A percentile compares a stretch with the other conserved stretches of the same genome.
Conservation (phyloP, 2,797 vertebrate species). For the Oreochromis grahami region DNA sequence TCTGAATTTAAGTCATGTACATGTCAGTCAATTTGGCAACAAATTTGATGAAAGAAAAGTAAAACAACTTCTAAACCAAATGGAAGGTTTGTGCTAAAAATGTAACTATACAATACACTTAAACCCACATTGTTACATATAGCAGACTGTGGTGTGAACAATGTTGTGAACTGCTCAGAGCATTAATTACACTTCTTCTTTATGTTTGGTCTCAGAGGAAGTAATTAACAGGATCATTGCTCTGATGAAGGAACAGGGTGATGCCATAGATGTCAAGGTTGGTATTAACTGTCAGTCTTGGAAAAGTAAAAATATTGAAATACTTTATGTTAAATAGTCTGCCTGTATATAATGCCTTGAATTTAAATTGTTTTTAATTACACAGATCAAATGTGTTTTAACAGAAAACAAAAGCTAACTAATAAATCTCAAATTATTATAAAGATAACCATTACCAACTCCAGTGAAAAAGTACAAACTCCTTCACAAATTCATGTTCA, state of each 20-base stretch:
- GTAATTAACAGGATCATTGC: constrained; percentile 77
- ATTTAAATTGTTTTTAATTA: neutral
- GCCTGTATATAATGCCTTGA: neutral
- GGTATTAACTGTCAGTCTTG: constrained; percentile 5
- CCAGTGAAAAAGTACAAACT: neutral
- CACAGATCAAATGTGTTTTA: neutral
- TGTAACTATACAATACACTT: neutral
- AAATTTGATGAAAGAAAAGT: neutral
- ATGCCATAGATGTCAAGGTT: constrained; percentile 83
- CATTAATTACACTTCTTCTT: neutral
- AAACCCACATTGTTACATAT: neutral
- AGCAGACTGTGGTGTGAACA: neutral
- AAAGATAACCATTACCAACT: neutral
- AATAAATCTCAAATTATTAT: neutral
- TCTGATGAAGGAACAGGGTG: constrained; percentile 80
- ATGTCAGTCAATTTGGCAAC: neutral
- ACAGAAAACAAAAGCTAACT: neutral
- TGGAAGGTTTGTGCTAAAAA: neutral
- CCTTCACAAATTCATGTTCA: neutral
- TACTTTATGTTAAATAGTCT: neutral
- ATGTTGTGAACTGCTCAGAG: neutral
- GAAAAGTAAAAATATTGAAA: neutral
- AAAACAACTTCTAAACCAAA: neutral
- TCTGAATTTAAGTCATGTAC: neutral
- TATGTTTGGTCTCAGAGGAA: constrained; percentile 68